Conservation (phyloP, 2,888 invertebrate genomes). For the Hydraecia micacea region DNA sequence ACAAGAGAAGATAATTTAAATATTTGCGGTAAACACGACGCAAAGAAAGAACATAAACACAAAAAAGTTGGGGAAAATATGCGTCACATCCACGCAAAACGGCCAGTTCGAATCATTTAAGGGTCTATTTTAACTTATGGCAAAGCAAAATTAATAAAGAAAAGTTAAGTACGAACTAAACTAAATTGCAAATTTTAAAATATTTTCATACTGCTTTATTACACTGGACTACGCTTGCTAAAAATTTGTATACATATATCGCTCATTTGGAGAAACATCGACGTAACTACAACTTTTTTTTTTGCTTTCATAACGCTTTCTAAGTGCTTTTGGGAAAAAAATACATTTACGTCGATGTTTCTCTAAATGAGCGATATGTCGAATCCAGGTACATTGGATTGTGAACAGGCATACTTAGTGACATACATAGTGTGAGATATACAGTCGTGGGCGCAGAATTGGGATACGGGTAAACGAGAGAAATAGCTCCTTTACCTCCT, state of each 20-base stretch:
- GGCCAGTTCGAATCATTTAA: neutral
- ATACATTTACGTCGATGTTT: no score
- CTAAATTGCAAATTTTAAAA: neutral
- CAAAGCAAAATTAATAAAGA: neutral
- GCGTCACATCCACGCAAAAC: neutral
- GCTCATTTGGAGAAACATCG: no score
- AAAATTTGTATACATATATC: neutral
- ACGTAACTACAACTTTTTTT: no score
- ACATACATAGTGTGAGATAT: no score
- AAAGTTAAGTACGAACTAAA: neutral
- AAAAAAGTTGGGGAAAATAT: neutral
- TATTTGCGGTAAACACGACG: neutral
- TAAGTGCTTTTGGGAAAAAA: no score
- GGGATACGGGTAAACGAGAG: no score
- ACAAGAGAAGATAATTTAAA: conserved; percentile 11
- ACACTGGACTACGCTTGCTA: neutral
- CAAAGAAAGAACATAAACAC: neutral
- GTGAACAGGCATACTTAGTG: no score
- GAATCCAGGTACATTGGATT: no score
- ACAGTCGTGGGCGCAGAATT: no score
- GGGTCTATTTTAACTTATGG: neutral
- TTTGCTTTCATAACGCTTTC: no score
- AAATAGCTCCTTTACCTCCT: no score
- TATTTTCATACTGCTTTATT: neutral
- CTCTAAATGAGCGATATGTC: no score